Conservation (phyloP, 1,140 invertebrate species). For the Drosophila fuyamai region DNA sequence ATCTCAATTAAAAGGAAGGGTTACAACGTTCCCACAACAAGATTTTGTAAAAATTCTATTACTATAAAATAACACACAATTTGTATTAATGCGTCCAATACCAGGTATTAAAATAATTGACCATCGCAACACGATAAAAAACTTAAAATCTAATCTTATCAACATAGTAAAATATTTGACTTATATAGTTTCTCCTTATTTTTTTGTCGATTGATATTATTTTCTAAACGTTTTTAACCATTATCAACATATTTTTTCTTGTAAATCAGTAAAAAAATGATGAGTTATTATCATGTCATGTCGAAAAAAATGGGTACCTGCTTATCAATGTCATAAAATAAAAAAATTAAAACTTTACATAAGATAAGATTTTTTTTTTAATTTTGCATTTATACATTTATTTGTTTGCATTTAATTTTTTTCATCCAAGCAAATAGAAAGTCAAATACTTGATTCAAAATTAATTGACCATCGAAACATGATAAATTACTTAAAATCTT, state of each 20-base stretch:
- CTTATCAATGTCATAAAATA: conserved; percentile 17
- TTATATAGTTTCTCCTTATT: no score
- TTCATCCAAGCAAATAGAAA: conserved; percentile 7
- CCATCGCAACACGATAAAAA: not conserved
- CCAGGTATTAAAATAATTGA: no score
- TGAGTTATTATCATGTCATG: conserved; percentile 3
- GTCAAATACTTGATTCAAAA: not conserved
- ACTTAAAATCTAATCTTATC: not conserved
- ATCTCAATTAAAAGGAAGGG: conserved; percentile 9
- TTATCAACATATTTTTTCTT: not conserved
- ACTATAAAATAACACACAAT: no score
- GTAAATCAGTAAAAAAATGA: conserved; percentile 6
- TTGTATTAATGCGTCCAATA: no score
- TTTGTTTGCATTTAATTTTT: not conserved
- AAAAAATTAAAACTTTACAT: conserved; percentile 4
- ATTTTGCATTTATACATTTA: not conserved
- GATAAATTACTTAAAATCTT: conserved; percentile 35
- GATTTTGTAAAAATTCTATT: not conserved
- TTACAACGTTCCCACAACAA: not conserved
- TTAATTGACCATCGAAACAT: conserved; percentile 21
- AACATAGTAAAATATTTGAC: no score
- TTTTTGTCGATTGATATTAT: not conserved
- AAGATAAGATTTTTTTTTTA: conserved; percentile 1
- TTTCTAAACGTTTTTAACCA: not conserved
- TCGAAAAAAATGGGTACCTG: not conserved